Percentiles rank a stretch among this genome's conserved stretches.
Evolutionary conservation across 2,888 invertebrate genomes (phyloP).

Genomic region (Gastracanthus pulcherrimus): DNA sequence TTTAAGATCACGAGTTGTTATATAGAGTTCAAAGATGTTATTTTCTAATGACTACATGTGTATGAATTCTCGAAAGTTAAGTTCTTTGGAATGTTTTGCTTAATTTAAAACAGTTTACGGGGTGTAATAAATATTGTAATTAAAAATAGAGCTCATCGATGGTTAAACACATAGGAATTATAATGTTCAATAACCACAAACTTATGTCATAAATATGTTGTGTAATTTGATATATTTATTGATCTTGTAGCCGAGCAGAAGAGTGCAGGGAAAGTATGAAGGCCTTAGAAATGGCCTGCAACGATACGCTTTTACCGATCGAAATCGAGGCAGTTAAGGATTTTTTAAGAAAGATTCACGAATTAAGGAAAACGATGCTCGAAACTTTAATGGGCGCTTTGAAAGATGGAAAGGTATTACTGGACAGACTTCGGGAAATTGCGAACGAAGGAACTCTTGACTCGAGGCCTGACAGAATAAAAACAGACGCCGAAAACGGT

Average conservation of each 20-base stretch:
- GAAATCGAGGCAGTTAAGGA: conserved; percentile 86
- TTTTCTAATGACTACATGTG: too few relatives aligned
- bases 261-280: conserved; percentile 85
- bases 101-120: too few relatives aligned
- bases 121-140: too few relatives aligned
- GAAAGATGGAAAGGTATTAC: conserved; percentile 87
- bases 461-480: conserved; percentile 83
- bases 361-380: conserved; percentile 85
- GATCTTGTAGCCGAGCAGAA: conserved; percentile 80
- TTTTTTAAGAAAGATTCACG: conserved; percentile 85
- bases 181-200: too few relatives aligned
- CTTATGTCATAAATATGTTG: too few relatives aligned
- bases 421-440: conserved; percentile 87
- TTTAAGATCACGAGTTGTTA: too few relatives aligned
- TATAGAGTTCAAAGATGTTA: too few relatives aligned
- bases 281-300: conserved; percentile 84
- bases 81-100: too few relatives aligned
- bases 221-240: background rate
- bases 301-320: conserved; percentile 83
- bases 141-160: too few relatives aligned
- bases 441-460: conserved; percentile 87
- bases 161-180: too few relatives aligned
- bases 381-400: conserved; percentile 89
- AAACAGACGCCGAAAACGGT: conserved; percentile 78
- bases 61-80: too few relatives aligned